Conservation (phyloP, 1,140 invertebrate species). For the Polypedilum pembai region DNA sequence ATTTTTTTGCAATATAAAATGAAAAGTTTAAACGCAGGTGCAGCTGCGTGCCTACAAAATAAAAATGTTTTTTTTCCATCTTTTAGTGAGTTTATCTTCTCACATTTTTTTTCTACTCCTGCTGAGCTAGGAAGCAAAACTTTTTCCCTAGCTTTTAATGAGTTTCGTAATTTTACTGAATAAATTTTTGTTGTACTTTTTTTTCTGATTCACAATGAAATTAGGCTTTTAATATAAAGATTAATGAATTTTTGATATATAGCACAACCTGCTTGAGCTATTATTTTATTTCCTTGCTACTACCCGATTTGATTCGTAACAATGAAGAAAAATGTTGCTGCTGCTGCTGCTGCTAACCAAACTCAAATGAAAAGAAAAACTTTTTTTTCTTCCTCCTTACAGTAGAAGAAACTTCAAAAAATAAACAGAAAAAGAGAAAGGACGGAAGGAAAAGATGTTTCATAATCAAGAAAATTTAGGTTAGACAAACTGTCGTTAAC, state of each 20-base stretch:
- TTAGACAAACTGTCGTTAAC: conserved; percentile 1
- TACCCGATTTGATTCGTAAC: neutral
- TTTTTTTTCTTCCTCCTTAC: neutral
- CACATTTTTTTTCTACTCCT: neutral
- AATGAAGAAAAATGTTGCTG: too few relatives aligned
- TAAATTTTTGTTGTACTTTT: neutral
- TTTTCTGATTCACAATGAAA: conserved; percentile 21
- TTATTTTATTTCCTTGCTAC: conserved; percentile 8
- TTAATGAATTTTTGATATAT: conserved; percentile 26
- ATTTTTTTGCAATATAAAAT: neutral
- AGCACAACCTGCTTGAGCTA: conserved; percentile 8
- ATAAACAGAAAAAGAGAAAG: too few relatives aligned
- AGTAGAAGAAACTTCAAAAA: neutral
- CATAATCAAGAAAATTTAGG: neutral
- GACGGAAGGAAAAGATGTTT: neutral
- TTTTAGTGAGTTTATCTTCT: neutral
- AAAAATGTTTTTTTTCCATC: too few relatives aligned
- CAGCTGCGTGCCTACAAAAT: neutral
- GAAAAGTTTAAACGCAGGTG: neutral
- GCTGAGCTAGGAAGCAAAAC: neutral
- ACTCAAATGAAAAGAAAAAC: neutral
- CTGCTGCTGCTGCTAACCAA: too few relatives aligned
- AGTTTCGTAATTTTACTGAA: conserved; percentile 25
- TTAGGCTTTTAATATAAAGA: conserved; percentile 25
- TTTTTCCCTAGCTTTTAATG: conserved; percentile 16